Evolutionary conservation across 2,888 invertebrate genomes (phyloP).

Genomic region (Leptopterna dolabrata): DNA sequence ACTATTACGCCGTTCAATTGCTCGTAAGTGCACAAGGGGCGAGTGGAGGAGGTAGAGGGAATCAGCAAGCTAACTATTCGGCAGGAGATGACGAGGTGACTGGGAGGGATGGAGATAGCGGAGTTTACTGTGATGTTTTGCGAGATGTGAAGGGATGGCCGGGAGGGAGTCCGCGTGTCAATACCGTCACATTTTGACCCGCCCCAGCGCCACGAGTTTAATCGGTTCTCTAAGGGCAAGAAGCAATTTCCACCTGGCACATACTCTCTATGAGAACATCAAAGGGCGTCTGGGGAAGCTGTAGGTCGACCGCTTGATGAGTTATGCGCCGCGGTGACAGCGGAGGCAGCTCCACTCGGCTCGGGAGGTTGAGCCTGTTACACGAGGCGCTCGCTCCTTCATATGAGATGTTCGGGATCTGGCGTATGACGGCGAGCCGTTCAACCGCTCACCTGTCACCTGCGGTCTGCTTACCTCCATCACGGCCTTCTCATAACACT

Average conservation of each 20-base stretch:
- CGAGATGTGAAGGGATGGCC: background rate
- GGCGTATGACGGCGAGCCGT: background rate
- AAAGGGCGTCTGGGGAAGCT: background rate
- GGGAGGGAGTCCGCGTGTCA: background rate
- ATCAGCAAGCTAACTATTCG: background rate
- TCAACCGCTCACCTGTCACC: no score
- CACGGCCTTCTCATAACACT: no score
- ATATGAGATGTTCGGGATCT: background rate
- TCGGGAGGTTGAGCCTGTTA: background rate
- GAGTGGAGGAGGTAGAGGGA: background rate
- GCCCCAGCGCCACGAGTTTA: background rate
- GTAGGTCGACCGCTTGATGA: constrained; percentile 7
- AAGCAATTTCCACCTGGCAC: background rate
- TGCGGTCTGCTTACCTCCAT: no score
- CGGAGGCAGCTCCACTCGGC: background rate
- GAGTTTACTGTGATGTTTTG: background rate
- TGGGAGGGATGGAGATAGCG: background rate
- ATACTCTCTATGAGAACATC: background rate
- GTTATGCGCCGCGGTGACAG: background rate
- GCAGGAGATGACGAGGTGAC: background rate
- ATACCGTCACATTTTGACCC: background rate
- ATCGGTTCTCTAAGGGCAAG: background rate
- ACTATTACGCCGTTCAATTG: constrained; percentile 42
- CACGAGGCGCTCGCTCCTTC: background rate
- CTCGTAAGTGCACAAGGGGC: background rate